These are phyloP conservation scores for Stenodera caucasica DNA, from an alignment of 2,888 invertebrate genomes.

Conservation along the genomic window DNA sequence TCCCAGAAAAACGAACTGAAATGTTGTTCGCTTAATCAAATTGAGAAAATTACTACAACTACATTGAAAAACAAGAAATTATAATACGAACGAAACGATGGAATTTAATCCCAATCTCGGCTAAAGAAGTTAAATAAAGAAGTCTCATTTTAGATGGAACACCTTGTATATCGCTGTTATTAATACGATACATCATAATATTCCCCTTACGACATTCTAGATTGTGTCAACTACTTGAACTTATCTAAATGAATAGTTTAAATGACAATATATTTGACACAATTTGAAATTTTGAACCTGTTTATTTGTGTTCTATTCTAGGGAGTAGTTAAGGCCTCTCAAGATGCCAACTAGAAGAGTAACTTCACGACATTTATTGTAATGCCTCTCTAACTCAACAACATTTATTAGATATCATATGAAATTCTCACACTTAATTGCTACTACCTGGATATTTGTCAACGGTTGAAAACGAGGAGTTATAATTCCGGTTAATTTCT, in stretches of 20 bases:
- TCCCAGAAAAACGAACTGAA: not conserved
- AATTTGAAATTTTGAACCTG: not conserved
- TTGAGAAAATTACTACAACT: too few relatives aligned
- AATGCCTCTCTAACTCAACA: slow-evolving; percentile 24
- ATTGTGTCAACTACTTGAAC: too few relatives aligned
- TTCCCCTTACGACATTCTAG: too few relatives aligned
- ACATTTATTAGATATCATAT: slow-evolving; percentile 31
- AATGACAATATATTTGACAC: not conserved
- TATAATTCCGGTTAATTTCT: too few relatives aligned
- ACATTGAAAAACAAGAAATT: too few relatives aligned
- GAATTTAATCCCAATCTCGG: too few relatives aligned
- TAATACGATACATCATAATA: too few relatives aligned
- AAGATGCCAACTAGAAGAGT: slow-evolving; percentile 14
- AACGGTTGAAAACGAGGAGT: slow-evolving; percentile 14
- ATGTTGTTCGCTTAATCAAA: not conserved
- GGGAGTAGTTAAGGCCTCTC: slow-evolving; percentile 16
- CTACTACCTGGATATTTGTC: slow-evolving; percentile 33
- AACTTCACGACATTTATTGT: slow-evolving; percentile 32
- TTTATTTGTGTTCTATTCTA: slow-evolving; percentile 18
- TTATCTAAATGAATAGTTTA: not conserved
- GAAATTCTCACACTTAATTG: slow-evolving; percentile 38
- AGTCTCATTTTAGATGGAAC: too few relatives aligned
- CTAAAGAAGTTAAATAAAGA: too few relatives aligned
- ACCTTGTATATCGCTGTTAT: too few relatives aligned
- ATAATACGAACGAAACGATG: too few relatives aligned